These are phyloP conservation scores for Dysidea cf. avara DNA, from an alignment of 37 sponge, comb jelly and placozoan genomes.

Conservation along the genomic window DNA sequence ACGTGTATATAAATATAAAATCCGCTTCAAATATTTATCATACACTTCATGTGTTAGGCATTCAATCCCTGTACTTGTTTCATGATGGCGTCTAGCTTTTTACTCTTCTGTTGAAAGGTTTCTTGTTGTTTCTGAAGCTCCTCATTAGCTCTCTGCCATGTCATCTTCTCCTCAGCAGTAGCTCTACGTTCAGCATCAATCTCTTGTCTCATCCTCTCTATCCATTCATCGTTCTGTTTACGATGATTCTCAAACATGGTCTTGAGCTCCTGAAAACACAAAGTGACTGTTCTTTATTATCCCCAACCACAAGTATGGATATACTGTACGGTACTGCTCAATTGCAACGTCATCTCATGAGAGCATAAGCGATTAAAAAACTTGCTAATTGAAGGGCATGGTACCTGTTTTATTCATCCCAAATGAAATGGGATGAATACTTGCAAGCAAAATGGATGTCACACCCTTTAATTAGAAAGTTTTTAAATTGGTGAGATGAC, in stretches of 20 bases:
- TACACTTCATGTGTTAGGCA: conserved; percentile 1
- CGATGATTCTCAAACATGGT: conserved; percentile 54
- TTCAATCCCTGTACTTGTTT: conserved; percentile 76
- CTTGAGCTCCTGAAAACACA: conserved; percentile 41
- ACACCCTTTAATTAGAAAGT: no score
- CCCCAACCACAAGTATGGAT: no score
- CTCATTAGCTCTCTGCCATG: conserved; percentile 16
- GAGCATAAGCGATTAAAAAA: no score
- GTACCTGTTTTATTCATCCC: no score
- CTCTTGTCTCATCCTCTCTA: conserved; percentile 27
- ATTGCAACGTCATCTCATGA: no score
- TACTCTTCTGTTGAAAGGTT: conserved; percentile 51
- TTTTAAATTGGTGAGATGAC: no score
- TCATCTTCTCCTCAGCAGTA: conserved; percentile 29
- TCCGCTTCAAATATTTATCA: no score
- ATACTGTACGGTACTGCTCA: no score
- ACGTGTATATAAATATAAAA: no score
- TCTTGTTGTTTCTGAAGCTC: conserved; percentile 54
- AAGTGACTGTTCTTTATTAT: background rate
- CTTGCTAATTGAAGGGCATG: no score
- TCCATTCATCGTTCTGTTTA: conserved; percentile 65
- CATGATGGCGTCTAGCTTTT: conserved; percentile 83
- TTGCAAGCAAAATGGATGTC: no score
- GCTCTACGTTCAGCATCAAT: conserved; percentile 39
- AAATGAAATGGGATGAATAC: no score